Percentiles rank a stretch among this genome's conserved stretches.
phyloP scores from a whole-genome alignment of 2,113 vertebrate genomes.

The Ageneiosus marmoratus region DNA sequence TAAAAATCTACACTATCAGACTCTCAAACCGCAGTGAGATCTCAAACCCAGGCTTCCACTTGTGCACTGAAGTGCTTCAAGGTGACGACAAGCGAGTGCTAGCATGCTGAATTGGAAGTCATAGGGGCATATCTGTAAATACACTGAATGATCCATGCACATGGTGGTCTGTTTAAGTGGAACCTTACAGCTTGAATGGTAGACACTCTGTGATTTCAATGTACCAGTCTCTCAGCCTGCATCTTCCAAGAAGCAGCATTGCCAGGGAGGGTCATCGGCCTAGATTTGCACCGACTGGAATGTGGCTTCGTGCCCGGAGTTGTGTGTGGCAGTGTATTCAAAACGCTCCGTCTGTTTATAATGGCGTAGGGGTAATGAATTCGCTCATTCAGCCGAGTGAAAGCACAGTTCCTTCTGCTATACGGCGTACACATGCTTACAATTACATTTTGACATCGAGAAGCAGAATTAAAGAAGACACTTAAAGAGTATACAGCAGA shows the following conservation, averaged over 20 bases:
- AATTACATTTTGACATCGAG: slow-evolving; percentile 20
- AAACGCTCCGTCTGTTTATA: slow-evolving; percentile 17
- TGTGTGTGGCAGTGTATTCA: neutral
- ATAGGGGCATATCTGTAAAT: slow-evolving; percentile 38
- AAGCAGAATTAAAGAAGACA: slow-evolving; percentile 1
- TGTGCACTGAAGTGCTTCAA: slow-evolving; percentile 3
- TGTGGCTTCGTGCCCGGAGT: slow-evolving; percentile 27
- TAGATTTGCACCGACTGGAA: slow-evolving; percentile 27
- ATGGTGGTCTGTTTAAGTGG: slow-evolving; percentile 15
- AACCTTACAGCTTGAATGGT: slow-evolving; percentile 14
- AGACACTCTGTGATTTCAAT: slow-evolving; percentile 7
- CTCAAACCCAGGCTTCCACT: slow-evolving; percentile 1
- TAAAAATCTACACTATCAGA: neutral
- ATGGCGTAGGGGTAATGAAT: slow-evolving; percentile 36
- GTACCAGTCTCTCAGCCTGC: neutral
- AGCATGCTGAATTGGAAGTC: slow-evolving; percentile 39
- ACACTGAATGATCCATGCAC: neutral
- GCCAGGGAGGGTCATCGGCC: slow-evolving; percentile 1
- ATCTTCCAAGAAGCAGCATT: neutral
- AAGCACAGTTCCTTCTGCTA: slow-evolving; percentile 29
- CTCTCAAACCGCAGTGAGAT: neutral
- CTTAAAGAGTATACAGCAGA: neutral
- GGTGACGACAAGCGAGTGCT: slow-evolving; percentile 28
- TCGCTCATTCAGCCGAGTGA: slow-evolving; percentile 24
- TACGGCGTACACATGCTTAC: slow-evolving; percentile 32